Conservation (phyloP, 2,113 vertebrate species). For the Microtus oregoni region DNA sequence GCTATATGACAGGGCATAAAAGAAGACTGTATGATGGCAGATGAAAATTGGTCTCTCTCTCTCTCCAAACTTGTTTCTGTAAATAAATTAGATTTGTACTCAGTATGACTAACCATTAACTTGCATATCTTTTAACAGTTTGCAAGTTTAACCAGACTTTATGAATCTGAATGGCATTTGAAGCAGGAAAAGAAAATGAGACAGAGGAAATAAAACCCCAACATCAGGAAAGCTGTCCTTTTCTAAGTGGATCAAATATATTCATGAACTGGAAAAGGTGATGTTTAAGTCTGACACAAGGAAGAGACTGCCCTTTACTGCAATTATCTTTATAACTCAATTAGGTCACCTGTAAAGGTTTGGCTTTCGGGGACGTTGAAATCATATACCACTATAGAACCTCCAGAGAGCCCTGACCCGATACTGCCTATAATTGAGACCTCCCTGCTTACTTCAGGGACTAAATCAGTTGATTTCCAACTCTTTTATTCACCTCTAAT, state of each 20-base stretch:
- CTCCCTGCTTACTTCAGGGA: constrained; percentile 69
- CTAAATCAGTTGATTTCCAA: constrained; percentile 76
- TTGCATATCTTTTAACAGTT: background rate
- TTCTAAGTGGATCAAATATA: constrained; percentile 53
- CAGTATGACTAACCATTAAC: background rate
- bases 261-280: constrained; percentile 60
- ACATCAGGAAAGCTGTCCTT: background rate
- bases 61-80: background rate
- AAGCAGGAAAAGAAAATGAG: background rate
- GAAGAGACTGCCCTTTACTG: constrained; percentile 60
- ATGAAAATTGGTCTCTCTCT: background rate
- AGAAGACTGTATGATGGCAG: background rate
- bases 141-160: background rate
- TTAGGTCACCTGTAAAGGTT: constrained; percentile 77
- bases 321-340: constrained; percentile 80
- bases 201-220: background rate
- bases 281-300: constrained; percentile 25
- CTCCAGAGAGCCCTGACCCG: constrained; percentile 77
- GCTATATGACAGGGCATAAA: background rate
- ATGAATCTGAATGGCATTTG: background rate
- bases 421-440: constrained; percentile 75
- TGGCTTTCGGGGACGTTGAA: constrained; percentile 59
- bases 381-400: constrained; percentile 59
- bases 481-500: constrained; percentile 75
- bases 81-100: background rate